Conservation (phyloP, 92 coral and sea anemone species). For the Actinernus sp. region DNA sequence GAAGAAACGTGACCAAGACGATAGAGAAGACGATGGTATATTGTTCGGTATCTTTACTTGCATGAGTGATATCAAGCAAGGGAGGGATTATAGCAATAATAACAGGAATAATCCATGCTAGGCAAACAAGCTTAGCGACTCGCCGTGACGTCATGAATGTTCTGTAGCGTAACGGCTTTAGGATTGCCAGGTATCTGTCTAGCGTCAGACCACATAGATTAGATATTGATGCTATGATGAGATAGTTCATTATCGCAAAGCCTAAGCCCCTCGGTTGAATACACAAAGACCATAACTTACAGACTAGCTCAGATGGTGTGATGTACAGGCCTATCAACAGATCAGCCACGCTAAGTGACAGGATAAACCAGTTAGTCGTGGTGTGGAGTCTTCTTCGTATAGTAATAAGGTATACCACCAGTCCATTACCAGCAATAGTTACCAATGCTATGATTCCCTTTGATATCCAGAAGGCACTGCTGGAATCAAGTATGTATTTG, state of each 20-base stretch:
- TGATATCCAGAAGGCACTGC: conserved; percentile 15
- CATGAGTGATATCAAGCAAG: background rate
- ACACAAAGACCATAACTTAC: conserved; percentile 1
- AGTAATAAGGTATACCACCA: conserved; percentile 9
- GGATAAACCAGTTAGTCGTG: conserved; percentile 34
- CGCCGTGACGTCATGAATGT: conserved; percentile 21
- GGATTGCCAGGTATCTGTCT: conserved; percentile 22
- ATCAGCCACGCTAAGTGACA: conserved; percentile 32
- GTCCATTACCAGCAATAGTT: conserved; percentile 16
- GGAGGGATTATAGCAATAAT: conserved; percentile 1
- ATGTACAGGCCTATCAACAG: conserved; percentile 18
- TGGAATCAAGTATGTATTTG: background rate
- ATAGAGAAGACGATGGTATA: conserved; percentile 5
- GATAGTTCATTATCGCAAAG: background rate
- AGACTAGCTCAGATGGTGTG: conserved; percentile 24
- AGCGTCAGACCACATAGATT: conserved; percentile 14
- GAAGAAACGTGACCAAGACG: conserved; percentile 3
- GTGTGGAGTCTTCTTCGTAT: conserved; percentile 14
- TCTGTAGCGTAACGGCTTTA: conserved; percentile 17
- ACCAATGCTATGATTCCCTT: conserved; percentile 12
- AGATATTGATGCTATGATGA: conserved; percentile 10
- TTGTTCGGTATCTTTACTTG: background rate
- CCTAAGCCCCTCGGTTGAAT: background rate
- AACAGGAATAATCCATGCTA: conserved; percentile 20
- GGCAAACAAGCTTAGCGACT: conserved; percentile 7